Conservation (phyloP, 2,797 vertebrate species). For the Vespertilio murinus region DNA sequence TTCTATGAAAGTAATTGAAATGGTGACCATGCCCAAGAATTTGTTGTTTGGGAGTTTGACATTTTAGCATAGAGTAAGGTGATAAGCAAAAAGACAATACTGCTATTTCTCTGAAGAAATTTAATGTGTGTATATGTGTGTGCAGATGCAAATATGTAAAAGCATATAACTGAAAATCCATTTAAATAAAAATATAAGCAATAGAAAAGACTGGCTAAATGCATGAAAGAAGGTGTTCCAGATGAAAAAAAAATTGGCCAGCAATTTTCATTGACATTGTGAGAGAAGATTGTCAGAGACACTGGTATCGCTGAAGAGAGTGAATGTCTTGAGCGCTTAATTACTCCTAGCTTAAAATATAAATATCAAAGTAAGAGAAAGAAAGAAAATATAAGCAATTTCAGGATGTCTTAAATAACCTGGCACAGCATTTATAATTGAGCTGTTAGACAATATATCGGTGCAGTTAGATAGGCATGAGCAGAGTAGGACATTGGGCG, state of each 20-base stretch:
- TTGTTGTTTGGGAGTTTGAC: neutral
- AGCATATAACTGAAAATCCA: neutral
- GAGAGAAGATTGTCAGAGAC: neutral
- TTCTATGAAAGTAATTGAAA: neutral
- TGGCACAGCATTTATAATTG: neutral
- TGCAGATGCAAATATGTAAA: neutral
- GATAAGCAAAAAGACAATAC: neutral
- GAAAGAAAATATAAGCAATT: neutral
- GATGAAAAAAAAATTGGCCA: neutral
- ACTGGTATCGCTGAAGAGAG: neutral
- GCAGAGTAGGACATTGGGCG: neutral
- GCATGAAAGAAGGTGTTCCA: neutral
- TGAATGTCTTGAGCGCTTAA: neutral
- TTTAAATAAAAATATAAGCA: neutral
- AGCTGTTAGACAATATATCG: neutral
- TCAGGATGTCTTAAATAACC: neutral
- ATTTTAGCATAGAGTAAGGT: neutral
- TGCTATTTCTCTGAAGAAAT: neutral
- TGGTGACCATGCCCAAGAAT: neutral
- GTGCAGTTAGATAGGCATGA: neutral
- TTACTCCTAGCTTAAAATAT: neutral
- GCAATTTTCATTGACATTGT: neutral
- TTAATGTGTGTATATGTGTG: neutral
- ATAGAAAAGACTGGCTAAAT: neutral
- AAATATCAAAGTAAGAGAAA: neutral